Base-by-base conservation (phyloP, 2,888 invertebrate genomes). In the Drosophila nr. perissopoda region DNA sequence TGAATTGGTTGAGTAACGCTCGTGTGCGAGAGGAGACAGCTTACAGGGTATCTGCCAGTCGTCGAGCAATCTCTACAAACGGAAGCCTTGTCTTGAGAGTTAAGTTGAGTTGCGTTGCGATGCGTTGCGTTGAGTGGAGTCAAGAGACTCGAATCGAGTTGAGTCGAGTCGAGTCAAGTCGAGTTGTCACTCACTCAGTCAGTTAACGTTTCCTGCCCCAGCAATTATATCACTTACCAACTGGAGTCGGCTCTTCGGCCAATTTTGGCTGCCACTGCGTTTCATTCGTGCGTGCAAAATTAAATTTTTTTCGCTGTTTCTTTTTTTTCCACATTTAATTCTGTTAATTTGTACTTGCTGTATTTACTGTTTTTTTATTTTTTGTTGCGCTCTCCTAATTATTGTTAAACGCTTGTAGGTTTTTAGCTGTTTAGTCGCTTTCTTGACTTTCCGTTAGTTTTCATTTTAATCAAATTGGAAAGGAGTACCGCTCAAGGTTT, bases 211-310 rank as follows among this genome's bases (percentile, higher is more conserved):
- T 88, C 89, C 85, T 88, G 85, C 75, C 87, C 76, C 84, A 85
- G 87, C 85, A 88, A 85, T 85, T 85, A 85, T 85, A 87, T 89
- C 85, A 85, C 84, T 89, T 85, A 82, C 86, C 67, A 74, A 42
- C 34, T 70, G 70, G 51, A 73, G 56, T 48, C 33, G 25, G 18
- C 40, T 52, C 60, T 62, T 61, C 68, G 74, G 74, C 66, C 74
- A 57, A 60, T 33, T 62, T 63, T 27, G 29, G 59, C 60, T 61
- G 65, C 70, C 66, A 48, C 76, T 77, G 81, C 76, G 82, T 74
- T 82, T 68, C 88, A 79, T 68, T 89, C 88, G 74, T 88, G 85
- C 85, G 90, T 85, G 86, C 90, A 89, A 76, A 77, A 85, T 89
- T 79, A 72, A 72, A 78, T 73, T 61, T 80, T 77, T 57, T n/a